phyloP scores from a whole-genome alignment of 2,888 invertebrate genomes.

The Nebria brevicollis region DNA sequence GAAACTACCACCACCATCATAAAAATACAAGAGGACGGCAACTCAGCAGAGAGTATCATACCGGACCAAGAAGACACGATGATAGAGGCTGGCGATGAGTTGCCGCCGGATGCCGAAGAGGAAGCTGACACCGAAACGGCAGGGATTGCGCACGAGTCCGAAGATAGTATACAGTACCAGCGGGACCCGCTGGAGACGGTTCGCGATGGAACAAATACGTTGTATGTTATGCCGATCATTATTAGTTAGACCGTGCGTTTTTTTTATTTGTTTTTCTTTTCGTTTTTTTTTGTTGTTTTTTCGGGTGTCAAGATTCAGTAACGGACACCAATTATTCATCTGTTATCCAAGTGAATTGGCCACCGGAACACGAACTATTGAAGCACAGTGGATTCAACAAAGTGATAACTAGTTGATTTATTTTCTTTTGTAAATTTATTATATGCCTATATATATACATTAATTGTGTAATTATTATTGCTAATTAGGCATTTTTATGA shows the following conservation, averaged over 20 bases:
- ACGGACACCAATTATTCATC: slow-evolving; percentile 59
- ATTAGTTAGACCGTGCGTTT: slow-evolving; percentile 51
- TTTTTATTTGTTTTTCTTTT: slow-evolving; percentile 36
- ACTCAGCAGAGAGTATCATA: slow-evolving; percentile 52
- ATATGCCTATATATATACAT: no score
- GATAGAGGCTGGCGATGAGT: slow-evolving; percentile 48
- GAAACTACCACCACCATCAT: slow-evolving; percentile 49
- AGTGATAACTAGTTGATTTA: not conserved
- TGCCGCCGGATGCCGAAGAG: slow-evolving; percentile 56
- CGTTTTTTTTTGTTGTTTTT: slow-evolving; percentile 25
- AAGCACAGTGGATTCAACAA: slow-evolving; percentile 55
- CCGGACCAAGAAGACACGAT: slow-evolving; percentile 50
- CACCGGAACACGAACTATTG: slow-evolving; percentile 50
- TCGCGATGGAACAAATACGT: slow-evolving; percentile 60
- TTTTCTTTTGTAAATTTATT: no score
- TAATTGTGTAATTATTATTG: no score
- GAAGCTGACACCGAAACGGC: slow-evolving; percentile 50
- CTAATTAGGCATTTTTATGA: no score
- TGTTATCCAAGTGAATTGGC: slow-evolving; percentile 57
- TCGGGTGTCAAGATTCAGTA: slow-evolving; percentile 56
- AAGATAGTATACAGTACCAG: slow-evolving; percentile 56
- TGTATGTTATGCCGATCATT: slow-evolving; percentile 62
- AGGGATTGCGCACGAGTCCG: slow-evolving; percentile 50
- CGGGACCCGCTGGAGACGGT: slow-evolving; percentile 62
- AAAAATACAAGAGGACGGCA: slow-evolving; percentile 47